phyloP scores from a whole-genome alignment of 2,113 vertebrate species.

The Tricholaema leucomelas region DNA sequence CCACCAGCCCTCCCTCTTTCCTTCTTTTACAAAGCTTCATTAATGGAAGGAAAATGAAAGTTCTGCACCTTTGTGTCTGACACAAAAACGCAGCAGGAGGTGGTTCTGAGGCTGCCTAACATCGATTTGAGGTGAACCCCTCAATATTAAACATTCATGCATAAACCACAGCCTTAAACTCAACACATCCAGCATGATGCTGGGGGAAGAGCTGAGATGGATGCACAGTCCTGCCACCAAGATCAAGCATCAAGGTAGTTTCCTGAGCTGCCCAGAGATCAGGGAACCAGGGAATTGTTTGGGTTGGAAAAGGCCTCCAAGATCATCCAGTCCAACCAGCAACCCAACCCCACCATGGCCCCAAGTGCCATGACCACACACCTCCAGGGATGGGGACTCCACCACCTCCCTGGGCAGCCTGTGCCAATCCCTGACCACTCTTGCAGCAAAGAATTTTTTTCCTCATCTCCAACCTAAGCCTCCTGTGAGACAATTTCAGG shows the following conservation, averaged over 20 bases:
- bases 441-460: too few relatives aligned
- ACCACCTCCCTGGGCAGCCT: too few relatives aligned
- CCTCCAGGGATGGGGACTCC: too few relatives aligned
- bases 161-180: rapidly evolving
- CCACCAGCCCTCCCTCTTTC: background rate
- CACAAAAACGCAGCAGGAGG: background rate
- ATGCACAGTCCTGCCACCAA: background rate
- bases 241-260: background rate
- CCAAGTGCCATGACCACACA: too few relatives aligned
- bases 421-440: too few relatives aligned
- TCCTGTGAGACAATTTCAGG: too few relatives aligned
- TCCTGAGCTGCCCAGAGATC: rapidly evolving
- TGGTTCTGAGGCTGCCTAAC: rapidly evolving
- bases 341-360: too few relatives aligned
- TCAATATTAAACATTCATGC: rapidly evolving
- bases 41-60: background rate
- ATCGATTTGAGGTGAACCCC: rapidly evolving
- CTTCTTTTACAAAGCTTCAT: background rate
- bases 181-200: background rate
- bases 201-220: background rate
- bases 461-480: too few relatives aligned
- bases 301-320: too few relatives aligned
- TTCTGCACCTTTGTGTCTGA: background rate
- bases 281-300: too few relatives aligned
- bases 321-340: too few relatives aligned